Base-by-base conservation (phyloP, 1,140 invertebrate genomes). In the Formica exsecta region DNA sequence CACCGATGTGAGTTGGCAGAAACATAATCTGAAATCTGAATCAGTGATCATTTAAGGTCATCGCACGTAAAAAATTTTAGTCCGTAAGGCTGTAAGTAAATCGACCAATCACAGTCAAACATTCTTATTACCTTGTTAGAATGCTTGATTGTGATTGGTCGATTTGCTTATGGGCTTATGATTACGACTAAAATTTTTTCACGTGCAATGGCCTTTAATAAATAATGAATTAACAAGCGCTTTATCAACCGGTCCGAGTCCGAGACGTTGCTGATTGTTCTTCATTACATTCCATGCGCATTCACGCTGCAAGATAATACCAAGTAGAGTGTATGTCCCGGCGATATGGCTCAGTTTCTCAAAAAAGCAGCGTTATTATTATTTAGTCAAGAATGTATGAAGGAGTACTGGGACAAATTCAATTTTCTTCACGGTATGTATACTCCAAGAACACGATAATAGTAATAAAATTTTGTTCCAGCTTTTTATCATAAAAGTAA, bases 391-490 rank as follows among this genome's bases (percentile, higher is more conserved):
- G 94, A 97, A 92, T 98, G 97, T 93, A 96, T 96, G 80, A 96
- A 97, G 90, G 96, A 97, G 92, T 98, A 98, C 94, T 97, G 98
- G 90, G 92, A 96, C 22, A 96, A 98, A 32, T 97, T 96, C 75
- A 97, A 98, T 93, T 98, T 98, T 91, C 93, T 97, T 25, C 96
- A 98, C 93, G 96, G 97, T 98, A 95, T 95, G 95, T 91, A 71
- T 7, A 9, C 19, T 1, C 0, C 0, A 5, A 59, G 25, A 29
- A 4, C 1, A n/a, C 0, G 3, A 61, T 41, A n/a, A 8, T 2
- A n/a, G 2, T 70, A 25, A 70, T 48, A 9, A 13, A 22, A 19
- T 13, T 74, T 62, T 59, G 44, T 83, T 9, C 36, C 2, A 32
- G 4, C 3, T 44, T n/a, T 57, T n/a, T 41, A 36, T 1, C 0